Evolutionary conservation across 30 jellyfish, hydroid and myxozoan genomes (phyloP).

Genomic region (Calvadosia cruxmelitensis): DNA sequence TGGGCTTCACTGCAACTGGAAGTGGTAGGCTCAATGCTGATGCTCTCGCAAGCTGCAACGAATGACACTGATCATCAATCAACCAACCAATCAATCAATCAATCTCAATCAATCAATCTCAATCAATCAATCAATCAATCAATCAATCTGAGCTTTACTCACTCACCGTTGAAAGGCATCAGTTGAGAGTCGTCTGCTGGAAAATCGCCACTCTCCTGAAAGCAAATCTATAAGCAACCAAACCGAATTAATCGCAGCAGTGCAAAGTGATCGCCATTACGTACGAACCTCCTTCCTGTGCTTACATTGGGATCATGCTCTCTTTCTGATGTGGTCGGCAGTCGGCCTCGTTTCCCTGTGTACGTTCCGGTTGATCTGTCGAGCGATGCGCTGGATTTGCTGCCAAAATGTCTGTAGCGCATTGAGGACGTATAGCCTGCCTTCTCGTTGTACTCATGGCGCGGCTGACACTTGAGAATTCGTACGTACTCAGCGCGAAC

Average conservation of each 20-base stretch:
- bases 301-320: background rate
- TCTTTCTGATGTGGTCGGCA: background rate
- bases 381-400: background rate
- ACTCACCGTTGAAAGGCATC: no score
- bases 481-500: slow-evolving; percentile 75
- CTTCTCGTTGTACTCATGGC: slow-evolving; percentile 69
- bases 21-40: background rate
- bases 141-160: no score
- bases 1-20: slow-evolving; percentile 1
- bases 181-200: no score
- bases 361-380: background rate
- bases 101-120: no score
- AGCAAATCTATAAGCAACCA: no score
- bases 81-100: no score
- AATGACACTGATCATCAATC: no score
- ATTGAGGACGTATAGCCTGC: slow-evolving; percentile 79
- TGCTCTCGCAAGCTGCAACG: background rate
- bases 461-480: slow-evolving; percentile 63
- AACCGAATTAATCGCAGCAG: no score
- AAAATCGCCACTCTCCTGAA: no score
- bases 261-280: no score
- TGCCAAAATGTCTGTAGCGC: slow-evolving; percentile 55
- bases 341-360: background rate
- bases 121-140: no score
- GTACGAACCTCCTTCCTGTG: no score